Base-by-base conservation (phyloP, 2,113 vertebrate species). In the Sylvilagus bachmani region DNA sequence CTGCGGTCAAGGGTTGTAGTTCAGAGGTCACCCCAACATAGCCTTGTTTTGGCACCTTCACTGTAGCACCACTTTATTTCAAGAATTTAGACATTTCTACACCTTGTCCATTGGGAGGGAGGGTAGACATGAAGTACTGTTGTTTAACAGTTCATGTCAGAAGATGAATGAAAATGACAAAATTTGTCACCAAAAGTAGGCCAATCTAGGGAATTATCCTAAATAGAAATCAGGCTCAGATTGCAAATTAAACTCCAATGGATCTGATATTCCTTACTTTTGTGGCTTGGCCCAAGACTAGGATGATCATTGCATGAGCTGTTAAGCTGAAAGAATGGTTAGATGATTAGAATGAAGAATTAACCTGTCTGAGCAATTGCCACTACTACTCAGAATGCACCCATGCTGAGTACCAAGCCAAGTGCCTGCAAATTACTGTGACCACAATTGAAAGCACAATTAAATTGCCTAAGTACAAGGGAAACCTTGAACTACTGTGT, bases 361-460 rank as follows among this genome's bases (percentile, higher is more conserved):
- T 71, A 78, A 81, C 95, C 66, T 27, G 36, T 74, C 3, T 64
- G 73, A 67, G 29, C 44, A 88, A 61, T 81, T 95, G 53, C 73
- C 71, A 49, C 66, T 66, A 55, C 44, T 97, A 58, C 79, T 79
- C 36, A 61, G 87, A 95, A 82, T 29, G 84, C 17, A 21, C n/a
- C 77, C 38, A 19, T 0, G 0, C 69, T 66, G 61, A 75, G 92
- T 86, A 70, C 16, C 66, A 81, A 55, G 71, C 73, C 67, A 95
- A 95, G 66, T 62, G 78, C 55, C 78, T 61, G 21, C 21, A 84
- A 93, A 90, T 51, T 49, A 84, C 88, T 86, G 36, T 79, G 90
- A 89, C 62, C 3, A 1, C 61, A 84, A 11, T 75, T 77, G 62
- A 96, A 95, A 97, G 86, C 17, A 83, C 86, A 95, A 64, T 96